Base-by-base conservation (phyloP, 2,888 invertebrate species). In the Tinea trinotella region DNA sequence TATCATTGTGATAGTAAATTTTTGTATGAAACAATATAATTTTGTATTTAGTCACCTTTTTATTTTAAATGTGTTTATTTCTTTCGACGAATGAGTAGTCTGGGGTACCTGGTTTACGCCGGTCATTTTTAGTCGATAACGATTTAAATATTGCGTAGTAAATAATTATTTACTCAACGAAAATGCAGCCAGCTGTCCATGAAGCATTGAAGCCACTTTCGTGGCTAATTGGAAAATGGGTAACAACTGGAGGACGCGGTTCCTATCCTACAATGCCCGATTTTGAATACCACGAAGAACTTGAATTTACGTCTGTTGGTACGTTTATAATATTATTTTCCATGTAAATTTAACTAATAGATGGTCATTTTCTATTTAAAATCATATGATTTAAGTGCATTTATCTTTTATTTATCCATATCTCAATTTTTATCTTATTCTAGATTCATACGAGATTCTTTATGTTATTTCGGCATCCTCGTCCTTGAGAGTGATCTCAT, bases 181-280 rank as follows among this genome's bases (percentile, higher is more conserved):
- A 2, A 13, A 40, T 48, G 20, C 3, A 15, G 48, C 20, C 20
- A 15, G 48, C 68, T 34, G 59, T 64, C 54, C 86, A 85, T 49
- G 87, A 88, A 56, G 76, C 84, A n/a, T 52, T 90, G 34, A 74
- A 74, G 57, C 87, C 90, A 0, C 63, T 91, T 57, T 67, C 77
- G 1, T 91, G 90, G 89, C 68, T 91, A 4, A 71, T 88, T 34
- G 91, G 91, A 2, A 84, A 74, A 20, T 91, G 91, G 91, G 65
- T 63, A 55, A 87, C 89, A 0, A 69, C 80, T 44, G 67, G 67
- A 22, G 91, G 88, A 0, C 62, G 64, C 19, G 90, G 90, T 22
- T 66, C 70, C 52, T 90, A 80, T 64, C 90, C 90, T 0, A 88
- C 88, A 15, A 87, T 90, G 54, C 71, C 81, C 5, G 74, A 87